Conservation (phyloP, 2,888 invertebrate genomes). For the Xestia sexstrigata region DNA sequence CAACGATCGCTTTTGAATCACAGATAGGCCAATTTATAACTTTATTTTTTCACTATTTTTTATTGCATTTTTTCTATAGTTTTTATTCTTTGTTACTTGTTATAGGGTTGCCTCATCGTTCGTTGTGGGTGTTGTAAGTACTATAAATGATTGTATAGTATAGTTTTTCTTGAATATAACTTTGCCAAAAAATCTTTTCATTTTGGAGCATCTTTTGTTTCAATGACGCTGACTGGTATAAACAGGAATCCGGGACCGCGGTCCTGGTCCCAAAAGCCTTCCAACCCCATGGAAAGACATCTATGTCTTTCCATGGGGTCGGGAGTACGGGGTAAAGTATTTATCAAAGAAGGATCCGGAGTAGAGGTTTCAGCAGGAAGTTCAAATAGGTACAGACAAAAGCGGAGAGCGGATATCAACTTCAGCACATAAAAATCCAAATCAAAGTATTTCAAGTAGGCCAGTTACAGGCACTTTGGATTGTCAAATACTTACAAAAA, state of each 20-base stretch:
- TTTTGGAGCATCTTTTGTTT: background rate
- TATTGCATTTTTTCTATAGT: background rate
- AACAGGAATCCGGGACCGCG: too few relatives aligned
- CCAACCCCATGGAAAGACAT: too few relatives aligned
- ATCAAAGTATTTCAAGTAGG: background rate
- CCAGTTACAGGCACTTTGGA: too few relatives aligned
- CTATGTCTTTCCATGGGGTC: too few relatives aligned
- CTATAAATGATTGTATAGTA: too few relatives aligned
- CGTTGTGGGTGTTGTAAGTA: too few relatives aligned
- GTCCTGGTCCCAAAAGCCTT: too few relatives aligned
- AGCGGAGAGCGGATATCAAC: background rate
- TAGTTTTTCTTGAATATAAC: too few relatives aligned
- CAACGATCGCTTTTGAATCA: slow-evolving; percentile 23
- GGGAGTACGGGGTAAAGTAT: too few relatives aligned
- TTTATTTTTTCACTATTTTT: background rate
- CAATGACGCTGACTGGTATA: background rate
- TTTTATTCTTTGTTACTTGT: background rate
- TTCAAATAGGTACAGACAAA: background rate
- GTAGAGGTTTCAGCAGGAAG: background rate
- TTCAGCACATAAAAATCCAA: background rate
- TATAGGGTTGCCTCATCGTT: background rate
- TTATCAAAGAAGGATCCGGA: background rate
- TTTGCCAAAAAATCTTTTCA: too few relatives aligned
- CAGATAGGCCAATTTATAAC: background rate
- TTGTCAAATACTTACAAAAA: background rate